Conservation (phyloP, 2,113 vertebrate species). For the Vanacampus margaritifer region DNA sequence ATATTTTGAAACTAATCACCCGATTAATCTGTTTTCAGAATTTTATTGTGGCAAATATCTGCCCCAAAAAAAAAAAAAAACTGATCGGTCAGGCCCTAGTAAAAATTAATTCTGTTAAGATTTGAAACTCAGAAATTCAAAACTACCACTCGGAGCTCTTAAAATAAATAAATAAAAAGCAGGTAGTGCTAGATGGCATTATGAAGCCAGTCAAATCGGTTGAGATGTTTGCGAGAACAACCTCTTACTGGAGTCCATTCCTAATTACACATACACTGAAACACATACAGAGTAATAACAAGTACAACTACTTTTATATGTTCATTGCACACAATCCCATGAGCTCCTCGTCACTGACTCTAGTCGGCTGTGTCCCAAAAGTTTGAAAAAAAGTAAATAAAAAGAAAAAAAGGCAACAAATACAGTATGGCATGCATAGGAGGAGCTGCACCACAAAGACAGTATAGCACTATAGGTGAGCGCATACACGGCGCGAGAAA, state of each 20-base stretch:
- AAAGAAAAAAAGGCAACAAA: slow-evolving; percentile 44
- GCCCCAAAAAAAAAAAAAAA: too few relatives aligned
- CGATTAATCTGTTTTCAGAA: too few relatives aligned
- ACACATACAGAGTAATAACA: slow-evolving; percentile 49
- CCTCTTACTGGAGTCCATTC: slow-evolving; percentile 44
- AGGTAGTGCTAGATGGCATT: not conserved
- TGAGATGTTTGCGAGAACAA: slow-evolving; percentile 29
- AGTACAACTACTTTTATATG: slow-evolving; percentile 49
- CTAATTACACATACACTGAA: slow-evolving; percentile 59
- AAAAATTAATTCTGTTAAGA: not conserved
- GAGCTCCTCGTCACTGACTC: not conserved
- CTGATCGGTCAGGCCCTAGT: not conserved
- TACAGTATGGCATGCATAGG: slow-evolving; percentile 71
- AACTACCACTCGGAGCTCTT: not conserved
- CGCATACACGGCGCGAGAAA: slow-evolving; percentile 42
- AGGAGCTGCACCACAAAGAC: slow-evolving; percentile 64
- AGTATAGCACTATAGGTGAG: slow-evolving; percentile 18
- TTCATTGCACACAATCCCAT: slow-evolving; percentile 43
- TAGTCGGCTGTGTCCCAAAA: slow-evolving; percentile 13
- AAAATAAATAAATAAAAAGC: slow-evolving; percentile 3
- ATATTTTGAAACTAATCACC: too few relatives aligned
- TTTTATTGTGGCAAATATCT: not conserved
- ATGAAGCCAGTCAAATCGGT: slow-evolving; percentile 12
- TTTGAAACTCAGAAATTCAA: not conserved
- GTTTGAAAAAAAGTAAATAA: slow-evolving; percentile 26